A percentile compares a stretch with the other conserved stretches of the same genome.
phyloP scores from a whole-genome alignment of 2,888 invertebrate genomes.

The Drosophila yooni region DNA sequence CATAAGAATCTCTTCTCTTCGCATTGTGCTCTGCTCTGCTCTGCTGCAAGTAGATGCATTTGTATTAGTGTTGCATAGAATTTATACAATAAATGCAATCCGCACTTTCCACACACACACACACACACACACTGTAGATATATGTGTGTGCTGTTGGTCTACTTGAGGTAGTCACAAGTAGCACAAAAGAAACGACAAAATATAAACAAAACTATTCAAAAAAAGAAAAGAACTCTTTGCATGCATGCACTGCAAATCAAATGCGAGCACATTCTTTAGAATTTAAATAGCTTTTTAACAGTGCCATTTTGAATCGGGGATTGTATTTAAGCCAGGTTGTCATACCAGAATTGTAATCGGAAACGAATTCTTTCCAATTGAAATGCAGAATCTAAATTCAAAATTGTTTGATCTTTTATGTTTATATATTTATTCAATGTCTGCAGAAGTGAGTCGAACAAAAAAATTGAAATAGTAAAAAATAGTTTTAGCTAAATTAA shows the following conservation, averaged over 20 bases:
- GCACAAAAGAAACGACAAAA: conserved; percentile 45
- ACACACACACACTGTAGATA: conserved; percentile 19
- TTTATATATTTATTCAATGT: no score
- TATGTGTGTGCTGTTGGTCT: conserved; percentile 8
- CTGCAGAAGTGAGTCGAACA: no score
- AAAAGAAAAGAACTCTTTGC: conserved; percentile 16
- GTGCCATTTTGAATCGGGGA: background rate
- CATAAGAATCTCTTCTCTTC: conserved; percentile 38
- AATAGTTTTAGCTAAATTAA: no score
- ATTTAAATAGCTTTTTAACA: conserved; percentile 2
- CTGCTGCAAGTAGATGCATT: conserved; percentile 29
- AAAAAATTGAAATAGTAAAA: no score
- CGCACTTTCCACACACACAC: conserved; percentile 24
- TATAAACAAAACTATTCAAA: conserved; percentile 37
- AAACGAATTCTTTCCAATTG: background rate
- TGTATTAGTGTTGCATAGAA: conserved; percentile 41
- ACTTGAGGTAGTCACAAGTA: conserved; percentile 65
- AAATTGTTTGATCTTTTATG: no score
- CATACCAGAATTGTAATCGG: background rate
- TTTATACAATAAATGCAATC: conserved; percentile 38
- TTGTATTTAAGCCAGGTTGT: background rate
- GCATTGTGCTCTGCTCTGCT: background rate
- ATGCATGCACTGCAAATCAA: conserved; percentile 13
- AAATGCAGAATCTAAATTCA: background rate
- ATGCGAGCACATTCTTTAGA: background rate